phyloP scores from a whole-genome alignment of 2,113 vertebrate species.

The Daboia siamensis region DNA sequence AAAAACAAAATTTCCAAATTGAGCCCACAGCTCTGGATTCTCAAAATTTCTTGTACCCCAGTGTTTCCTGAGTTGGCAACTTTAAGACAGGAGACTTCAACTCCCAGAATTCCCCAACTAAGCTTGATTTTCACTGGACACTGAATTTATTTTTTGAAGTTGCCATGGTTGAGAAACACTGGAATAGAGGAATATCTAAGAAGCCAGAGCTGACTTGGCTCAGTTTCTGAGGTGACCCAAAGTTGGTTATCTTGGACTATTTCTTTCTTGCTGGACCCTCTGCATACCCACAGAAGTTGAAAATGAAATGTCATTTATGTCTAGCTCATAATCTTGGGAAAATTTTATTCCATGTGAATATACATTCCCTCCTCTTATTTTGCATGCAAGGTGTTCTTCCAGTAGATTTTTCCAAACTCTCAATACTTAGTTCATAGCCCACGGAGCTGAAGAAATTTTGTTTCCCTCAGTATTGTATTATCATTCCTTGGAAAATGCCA shows the following conservation, averaged over 20 bases:
- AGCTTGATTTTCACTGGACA: background rate
- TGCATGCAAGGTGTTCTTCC: background rate
- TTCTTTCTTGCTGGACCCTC: background rate
- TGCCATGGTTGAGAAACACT: background rate
- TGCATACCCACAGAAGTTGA: background rate
- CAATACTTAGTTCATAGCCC: background rate
- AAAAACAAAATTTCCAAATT: background rate
- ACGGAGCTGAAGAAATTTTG: background rate
- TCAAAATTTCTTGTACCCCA: background rate
- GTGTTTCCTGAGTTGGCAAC: background rate
- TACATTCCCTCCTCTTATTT: background rate
- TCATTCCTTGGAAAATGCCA: background rate
- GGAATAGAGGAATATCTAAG: background rate
- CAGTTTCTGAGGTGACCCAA: no score
- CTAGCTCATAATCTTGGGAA: constrained; percentile 24
- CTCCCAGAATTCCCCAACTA: background rate
- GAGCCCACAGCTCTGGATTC: background rate
- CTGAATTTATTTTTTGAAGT: background rate
- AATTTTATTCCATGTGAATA: background rate
- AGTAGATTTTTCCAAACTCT: background rate
- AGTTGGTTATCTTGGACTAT: no score
- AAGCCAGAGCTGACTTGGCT: no score
- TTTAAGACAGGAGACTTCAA: background rate
- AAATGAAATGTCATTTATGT: constrained; percentile 26
- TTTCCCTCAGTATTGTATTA: constrained; percentile 13